Evolutionary conservation across 2,888 invertebrate species (phyloP).

Genomic region (Cephus runcator): DNA sequence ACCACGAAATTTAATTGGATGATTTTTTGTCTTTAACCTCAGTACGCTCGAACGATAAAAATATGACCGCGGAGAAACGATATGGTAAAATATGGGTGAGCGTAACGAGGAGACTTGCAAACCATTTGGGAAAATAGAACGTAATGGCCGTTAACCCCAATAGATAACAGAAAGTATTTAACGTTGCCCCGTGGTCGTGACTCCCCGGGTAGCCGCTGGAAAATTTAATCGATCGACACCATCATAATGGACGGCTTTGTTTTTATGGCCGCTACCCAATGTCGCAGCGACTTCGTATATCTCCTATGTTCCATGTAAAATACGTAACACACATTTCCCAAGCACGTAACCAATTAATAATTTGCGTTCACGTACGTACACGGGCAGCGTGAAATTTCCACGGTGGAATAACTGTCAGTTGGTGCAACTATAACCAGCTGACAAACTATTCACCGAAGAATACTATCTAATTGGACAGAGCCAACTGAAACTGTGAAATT

Average conservation of each 20-base stretch:
- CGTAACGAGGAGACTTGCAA: slow-evolving; percentile 1
- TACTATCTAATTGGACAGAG: background rate
- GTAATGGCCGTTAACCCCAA: slow-evolving; percentile 27
- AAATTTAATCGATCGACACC: background rate
- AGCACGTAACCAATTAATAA: background rate
- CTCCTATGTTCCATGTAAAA: background rate
- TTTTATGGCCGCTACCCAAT: background rate
- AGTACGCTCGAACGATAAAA: background rate
- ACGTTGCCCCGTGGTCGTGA: slow-evolving; percentile 9
- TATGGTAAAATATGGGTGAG: background rate
- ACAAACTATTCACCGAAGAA: background rate
- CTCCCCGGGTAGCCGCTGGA: background rate
- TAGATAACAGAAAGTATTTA: slow-evolving; percentile 29
- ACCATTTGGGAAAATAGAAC: slow-evolving; percentile 35
- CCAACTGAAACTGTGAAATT: background rate
- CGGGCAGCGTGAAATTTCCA: background rate
- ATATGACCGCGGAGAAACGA: background rate
- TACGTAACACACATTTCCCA: background rate
- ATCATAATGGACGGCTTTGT: background rate
- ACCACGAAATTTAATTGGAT: background rate
- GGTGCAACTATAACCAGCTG: background rate
- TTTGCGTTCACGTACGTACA: background rate
- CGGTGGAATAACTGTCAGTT: background rate
- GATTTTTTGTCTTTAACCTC: background rate
- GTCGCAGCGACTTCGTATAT: background rate